Conservation (phyloP, 2,797 vertebrate genomes). For the Hemitrygon akajei region DNA sequence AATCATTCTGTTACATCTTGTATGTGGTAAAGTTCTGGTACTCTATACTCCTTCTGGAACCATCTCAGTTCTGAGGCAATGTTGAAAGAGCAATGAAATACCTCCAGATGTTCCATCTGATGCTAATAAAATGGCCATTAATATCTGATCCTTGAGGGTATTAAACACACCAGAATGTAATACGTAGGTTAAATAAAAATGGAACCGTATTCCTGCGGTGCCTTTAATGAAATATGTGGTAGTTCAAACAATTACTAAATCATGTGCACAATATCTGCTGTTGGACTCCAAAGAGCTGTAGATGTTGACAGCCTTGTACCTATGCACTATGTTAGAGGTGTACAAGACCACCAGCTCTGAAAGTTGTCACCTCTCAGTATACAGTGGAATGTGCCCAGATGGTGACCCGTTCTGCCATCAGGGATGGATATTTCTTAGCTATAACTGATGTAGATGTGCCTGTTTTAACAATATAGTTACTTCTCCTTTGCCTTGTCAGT, state of each 20-base stretch:
- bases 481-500: neutral
- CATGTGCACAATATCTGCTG: neutral
- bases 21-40: neutral
- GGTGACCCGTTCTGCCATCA: neutral
- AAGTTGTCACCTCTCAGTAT: conserved; percentile 27
- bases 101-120: conserved; percentile 33
- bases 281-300: conserved; percentile 9
- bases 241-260: neutral
- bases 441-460: neutral
- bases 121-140: conserved; percentile 23
- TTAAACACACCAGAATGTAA: conserved; percentile 17
- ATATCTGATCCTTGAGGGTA: conserved; percentile 17
- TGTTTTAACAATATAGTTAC: neutral
- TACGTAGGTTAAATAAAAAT: conserved; percentile 18
- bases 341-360: conserved; percentile 9
- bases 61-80: neutral
- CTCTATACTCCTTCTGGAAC: conserved; percentile 25
- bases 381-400: neutral
- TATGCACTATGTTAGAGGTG: neutral
- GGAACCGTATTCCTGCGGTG: conserved; percentile 15
- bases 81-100: conserved; percentile 23
- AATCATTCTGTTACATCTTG: conserved; percentile 3
- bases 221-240: neutral
- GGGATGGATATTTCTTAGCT: neutral
- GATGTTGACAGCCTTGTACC: conserved; percentile 15